These are phyloP conservation scores for Melieria crassipennis DNA, from an alignment of 2,888 invertebrate genomes.

Conservation along the genomic window DNA sequence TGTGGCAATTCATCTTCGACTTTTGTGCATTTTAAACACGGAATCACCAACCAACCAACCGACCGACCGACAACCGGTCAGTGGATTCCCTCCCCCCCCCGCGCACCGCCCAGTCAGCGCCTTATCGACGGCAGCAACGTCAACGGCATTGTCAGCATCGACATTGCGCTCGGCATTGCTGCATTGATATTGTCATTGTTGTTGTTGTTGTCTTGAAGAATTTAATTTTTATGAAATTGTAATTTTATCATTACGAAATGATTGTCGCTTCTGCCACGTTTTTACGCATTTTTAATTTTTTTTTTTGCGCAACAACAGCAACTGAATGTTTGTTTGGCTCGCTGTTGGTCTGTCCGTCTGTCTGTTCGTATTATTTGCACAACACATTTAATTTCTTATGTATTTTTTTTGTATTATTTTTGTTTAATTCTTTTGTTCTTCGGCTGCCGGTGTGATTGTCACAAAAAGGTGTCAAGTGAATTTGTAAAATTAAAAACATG, in stretches of 20 bases:
- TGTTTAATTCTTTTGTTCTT: not conserved
- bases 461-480: conserved; percentile 48
- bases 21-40: conserved; percentile 13
- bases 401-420: not conserved
- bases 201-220: conserved; percentile 41
- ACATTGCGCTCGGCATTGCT: not conserved
- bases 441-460: conserved; percentile 20
- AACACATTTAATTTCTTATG: no score
- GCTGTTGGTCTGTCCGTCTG: no score
- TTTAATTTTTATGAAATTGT: conserved; percentile 44
- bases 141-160: not conserved
- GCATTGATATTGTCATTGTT: conserved; percentile 23
- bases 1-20: conserved; percentile 36
- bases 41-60: no score
- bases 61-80: not conserved
- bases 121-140: not conserved
- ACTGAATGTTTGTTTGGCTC: no score
- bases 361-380: no score
- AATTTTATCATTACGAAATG: conserved; percentile 45
- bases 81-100: conserved; percentile 3
- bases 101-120: not conserved
- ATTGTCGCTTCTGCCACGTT: conserved; percentile 23
- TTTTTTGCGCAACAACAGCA: no score
- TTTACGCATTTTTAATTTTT: not conserved
- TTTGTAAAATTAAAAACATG: conserved; percentile 46